Evolutionary conservation across 2,113 vertebrate species (phyloP), one percentile per base, ranked within the genome.

Genomic region (Physeter macrocephalus): DNA sequence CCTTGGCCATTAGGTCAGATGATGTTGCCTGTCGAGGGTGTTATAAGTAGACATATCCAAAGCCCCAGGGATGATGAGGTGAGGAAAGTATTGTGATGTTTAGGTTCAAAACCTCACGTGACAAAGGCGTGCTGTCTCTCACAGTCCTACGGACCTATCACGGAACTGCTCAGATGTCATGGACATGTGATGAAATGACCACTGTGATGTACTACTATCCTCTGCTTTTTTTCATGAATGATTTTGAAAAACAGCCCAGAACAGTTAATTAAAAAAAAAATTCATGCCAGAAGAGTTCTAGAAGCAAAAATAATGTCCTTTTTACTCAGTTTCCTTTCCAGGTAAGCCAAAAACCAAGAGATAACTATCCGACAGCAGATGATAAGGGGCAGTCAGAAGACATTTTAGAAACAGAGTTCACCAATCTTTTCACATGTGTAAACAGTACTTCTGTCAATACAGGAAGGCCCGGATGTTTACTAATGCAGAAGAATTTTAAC

Each of bases 231-330:
- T 64, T 83, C 43, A 89, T 66, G 31, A 20, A 15, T 72, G 8
- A 49, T 91, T 97, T 93, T 88, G 52, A 82, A 95, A 94, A 84
- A 36, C 31, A 90, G 36, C 27, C 75, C 31, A 88, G 96, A 97
- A 46, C 1, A 97, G 4, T 27, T 52, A 91, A 54, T 93, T 80
- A 46, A 34, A 34, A 49, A 5, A 11, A 6, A 7, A 4, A 64
- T 86, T 83, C 5, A 8, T 93, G 59, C 8, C 31, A 69, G 31
- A 97, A 97, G 67, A 75, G 23, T 17, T 41, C 78, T 82, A 77
- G 96, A 96, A 97, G 29, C 72, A 90, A 92, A 54, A 94, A 49
- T 43, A 64, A 49, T 64, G 11, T 75, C 7, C 9, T n/a, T 61
- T 93, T 80, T 87, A 59, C 41, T 88, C n/a, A 69, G 34, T 3